A percentile compares a stretch with the other conserved stretches of the same genome.
Evolutionary conservation across 2,888 invertebrate genomes (phyloP).

Genomic region (Drosophila siamana): DNA sequence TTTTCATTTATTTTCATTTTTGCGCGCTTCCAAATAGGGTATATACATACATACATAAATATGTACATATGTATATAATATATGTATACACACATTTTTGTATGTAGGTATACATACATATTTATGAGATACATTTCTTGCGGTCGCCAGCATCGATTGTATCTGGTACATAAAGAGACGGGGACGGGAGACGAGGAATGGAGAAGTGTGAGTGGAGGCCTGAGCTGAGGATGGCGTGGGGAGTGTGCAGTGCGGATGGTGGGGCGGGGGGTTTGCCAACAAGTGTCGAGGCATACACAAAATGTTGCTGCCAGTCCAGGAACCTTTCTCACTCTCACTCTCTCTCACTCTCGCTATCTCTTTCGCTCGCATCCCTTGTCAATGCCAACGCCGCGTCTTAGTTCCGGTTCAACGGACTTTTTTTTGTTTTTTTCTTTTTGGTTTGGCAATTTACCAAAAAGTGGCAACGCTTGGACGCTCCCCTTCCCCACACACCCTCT

Average conservation of each 20-base stretch:
- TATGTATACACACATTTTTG: neutral
- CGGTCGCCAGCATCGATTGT: constrained; percentile 8
- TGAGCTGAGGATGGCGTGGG: neutral
- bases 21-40: neutral
- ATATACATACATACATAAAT: no score
- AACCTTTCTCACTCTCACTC: neutral
- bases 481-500: neutral
- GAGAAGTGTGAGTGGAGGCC: neutral
- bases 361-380: constrained; percentile 15
- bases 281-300: constrained; percentile 44
- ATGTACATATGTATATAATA: constrained; percentile 18
- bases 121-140: constrained; percentile 28
- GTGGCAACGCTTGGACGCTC: constrained; percentile 40
- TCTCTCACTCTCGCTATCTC: neutral
- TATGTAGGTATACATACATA: constrained; percentile 8
- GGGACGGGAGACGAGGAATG: neutral
- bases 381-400: constrained; percentile 21
- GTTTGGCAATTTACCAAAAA: constrained; percentile 53
- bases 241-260: neutral
- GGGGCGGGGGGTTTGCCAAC: constrained; percentile 25
- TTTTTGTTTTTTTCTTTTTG: constrained; percentile 37
- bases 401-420: constrained; percentile 58
- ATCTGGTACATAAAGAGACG: neutral
- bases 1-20: constrained; percentile 23
- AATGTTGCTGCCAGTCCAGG: constrained; percentile 24